Percentiles rank a stretch among this genome's conserved stretches.
phyloP scores from a whole-genome alignment of 2,888 invertebrate species.

The Zaprionus obscuricornis region DNA sequence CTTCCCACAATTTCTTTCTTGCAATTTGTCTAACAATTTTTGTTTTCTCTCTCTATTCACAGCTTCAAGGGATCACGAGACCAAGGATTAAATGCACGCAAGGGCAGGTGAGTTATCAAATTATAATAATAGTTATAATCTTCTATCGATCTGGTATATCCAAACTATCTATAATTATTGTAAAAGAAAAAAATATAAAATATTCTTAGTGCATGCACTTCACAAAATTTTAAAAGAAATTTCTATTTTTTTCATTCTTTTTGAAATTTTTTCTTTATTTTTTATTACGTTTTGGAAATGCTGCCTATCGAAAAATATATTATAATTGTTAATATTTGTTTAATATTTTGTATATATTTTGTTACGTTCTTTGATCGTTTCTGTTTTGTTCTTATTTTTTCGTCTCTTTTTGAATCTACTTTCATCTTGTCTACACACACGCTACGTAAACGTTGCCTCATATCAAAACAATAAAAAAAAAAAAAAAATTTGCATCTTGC shows the following conservation, averaged over 20 bases:
- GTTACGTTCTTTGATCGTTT: constrained; percentile 70
- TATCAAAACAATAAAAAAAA: constrained; percentile 44
- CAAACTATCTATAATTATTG: too few species aligned
- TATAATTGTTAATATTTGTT: constrained; percentile 11
- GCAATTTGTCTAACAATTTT: constrained; percentile 7
- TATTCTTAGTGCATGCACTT: constrained; percentile 54
- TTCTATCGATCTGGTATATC: too few species aligned
- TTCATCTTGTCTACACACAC: constrained; percentile 68
- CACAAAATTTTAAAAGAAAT: constrained; percentile 35
- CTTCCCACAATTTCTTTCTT: neutral
- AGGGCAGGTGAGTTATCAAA: constrained; percentile 81
- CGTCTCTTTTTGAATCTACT: constrained; percentile 74
- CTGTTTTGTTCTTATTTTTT: constrained; percentile 55
- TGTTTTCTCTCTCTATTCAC: constrained; percentile 45
- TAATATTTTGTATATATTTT: constrained; percentile 21
- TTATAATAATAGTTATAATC: too few species aligned
- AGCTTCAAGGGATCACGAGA: constrained; percentile 87
- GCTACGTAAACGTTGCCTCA: constrained; percentile 72
- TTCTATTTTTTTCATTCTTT: constrained; percentile 24
- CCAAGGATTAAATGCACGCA: constrained; percentile 84
- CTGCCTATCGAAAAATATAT: constrained; percentile 51
- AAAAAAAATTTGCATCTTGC: constrained; percentile 66
- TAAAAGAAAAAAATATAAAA: constrained; percentile 28
- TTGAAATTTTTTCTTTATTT: constrained; percentile 25
- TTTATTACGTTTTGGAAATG: constrained; percentile 64